Evolutionary conservation across 2,113 vertebrate genomes (phyloP).

Genomic region (Sinocyclocheilus maitianheensis): DNA sequence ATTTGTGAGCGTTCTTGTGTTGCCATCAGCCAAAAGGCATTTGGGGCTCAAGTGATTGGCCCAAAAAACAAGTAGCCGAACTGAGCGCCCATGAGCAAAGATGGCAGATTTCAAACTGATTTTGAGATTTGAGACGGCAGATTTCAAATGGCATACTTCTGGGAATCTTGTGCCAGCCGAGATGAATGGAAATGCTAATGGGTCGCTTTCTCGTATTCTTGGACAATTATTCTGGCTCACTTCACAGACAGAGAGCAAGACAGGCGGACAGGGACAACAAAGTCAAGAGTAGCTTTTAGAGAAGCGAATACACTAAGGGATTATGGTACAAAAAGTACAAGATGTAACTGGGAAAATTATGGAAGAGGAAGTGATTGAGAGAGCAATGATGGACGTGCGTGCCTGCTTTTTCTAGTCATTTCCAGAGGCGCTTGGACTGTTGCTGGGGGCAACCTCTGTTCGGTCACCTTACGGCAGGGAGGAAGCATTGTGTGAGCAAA

Average conservation of each 20-base stretch:
- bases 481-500: slow-evolving; percentile 70
- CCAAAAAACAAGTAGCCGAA: neutral
- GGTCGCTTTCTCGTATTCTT: neutral
- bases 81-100: too few species aligned
- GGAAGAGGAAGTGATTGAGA: slow-evolving; percentile 9
- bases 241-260: neutral
- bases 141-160: neutral
- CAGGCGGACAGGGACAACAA: neutral
- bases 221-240: neutral
- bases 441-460: slow-evolving; percentile 76
- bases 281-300: too few species aligned
- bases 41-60: neutral
- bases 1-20: neutral
- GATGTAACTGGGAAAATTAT: neutral
- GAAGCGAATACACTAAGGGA: neutral
- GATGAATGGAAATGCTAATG: neutral
- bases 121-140: too few species aligned
- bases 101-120: neutral
- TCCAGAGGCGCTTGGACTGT: slow-evolving; percentile 70
- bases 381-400: slow-evolving; percentile 28
- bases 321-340: neutral
- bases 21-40: neutral
- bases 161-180: too few species aligned
- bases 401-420: slow-evolving; percentile 38
- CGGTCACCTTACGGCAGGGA: slow-evolving; percentile 71